Percentiles rank a stretch among this genome's conserved stretches.
phyloP scores from a whole-genome alignment of 2,113 vertebrate species.

The Rhadina sibilatrix region DNA sequence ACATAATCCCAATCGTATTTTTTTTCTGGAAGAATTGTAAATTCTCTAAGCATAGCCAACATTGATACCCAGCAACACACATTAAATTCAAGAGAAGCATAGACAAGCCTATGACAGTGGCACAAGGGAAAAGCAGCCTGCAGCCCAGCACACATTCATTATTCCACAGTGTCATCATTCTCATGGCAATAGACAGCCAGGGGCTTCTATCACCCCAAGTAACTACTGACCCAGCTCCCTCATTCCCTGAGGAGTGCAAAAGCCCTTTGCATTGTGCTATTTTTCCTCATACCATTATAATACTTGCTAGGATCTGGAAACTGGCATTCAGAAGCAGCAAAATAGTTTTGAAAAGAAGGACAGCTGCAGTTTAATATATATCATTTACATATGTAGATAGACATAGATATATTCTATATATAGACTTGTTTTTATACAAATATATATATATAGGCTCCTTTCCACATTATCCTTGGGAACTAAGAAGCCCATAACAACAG shows the following conservation, averaged over 20 bases:
- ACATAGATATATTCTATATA: background rate
- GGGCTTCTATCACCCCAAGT: background rate
- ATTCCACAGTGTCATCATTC: background rate
- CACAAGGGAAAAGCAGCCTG: background rate
- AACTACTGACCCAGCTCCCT: background rate
- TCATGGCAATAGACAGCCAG: background rate
- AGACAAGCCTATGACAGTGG: slow-evolving; percentile 7
- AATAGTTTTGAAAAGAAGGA: background rate
- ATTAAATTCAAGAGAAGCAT: background rate
- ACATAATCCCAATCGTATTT: background rate
- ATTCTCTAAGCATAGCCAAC: background rate
- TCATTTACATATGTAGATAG: background rate
- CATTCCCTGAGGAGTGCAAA: background rate
- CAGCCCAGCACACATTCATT: background rate
- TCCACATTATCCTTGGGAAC: background rate
- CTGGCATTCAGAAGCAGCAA: background rate
- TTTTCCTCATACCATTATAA: background rate
- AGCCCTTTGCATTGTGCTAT: background rate
- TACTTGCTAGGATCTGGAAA: background rate
- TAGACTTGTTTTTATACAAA: background rate
- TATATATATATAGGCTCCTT: background rate
- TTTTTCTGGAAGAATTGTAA: background rate
- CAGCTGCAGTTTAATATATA: background rate
- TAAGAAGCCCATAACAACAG: background rate
- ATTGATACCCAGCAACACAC: background rate